Percentiles rank a stretch among this genome's conserved stretches.
Evolutionary conservation across 2,113 vertebrate genomes (phyloP).

Genomic region (Corythaeola cristata): DNA sequence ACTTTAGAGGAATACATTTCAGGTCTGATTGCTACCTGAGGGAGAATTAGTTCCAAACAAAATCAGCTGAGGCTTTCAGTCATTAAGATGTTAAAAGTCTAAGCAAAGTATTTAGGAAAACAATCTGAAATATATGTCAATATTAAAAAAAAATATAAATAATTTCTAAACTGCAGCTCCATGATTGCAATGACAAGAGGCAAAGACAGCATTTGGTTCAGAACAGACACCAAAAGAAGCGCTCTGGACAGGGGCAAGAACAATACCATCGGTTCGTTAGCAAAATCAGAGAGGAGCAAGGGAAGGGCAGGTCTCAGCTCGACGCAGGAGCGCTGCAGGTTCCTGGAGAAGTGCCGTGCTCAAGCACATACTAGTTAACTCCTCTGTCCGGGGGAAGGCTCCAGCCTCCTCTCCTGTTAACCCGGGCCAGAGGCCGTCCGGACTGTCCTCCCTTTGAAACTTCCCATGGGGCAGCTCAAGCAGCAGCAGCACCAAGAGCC

Average conservation of each 20-base stretch:
- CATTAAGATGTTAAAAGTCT: neutral
- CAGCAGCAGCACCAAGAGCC: neutral
- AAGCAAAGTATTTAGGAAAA: neutral
- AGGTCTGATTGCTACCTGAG: neutral
- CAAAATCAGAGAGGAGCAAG: neutral
- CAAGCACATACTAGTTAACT: neutral
- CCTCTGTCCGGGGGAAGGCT: neutral
- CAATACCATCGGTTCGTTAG: neutral
- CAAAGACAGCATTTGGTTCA: neutral
- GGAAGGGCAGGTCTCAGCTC: neutral
- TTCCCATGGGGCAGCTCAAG: neutral
- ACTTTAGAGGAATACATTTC: neutral
- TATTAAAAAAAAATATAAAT: neutral
- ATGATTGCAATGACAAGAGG: accelerated
- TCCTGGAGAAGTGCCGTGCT: neutral
- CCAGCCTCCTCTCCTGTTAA: neutral
- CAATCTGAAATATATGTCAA: neutral
- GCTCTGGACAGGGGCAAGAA: neutral
- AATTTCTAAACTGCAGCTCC: neutral
- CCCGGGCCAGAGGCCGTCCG: accelerated
- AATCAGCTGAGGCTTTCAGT: neutral
- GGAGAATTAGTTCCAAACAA: neutral
- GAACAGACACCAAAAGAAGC: neutral
- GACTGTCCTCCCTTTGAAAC: accelerated
- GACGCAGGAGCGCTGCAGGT: neutral